These are phyloP conservation scores for Puma concolor DNA, from an alignment of 2,113 vertebrate genomes.

Conservation along the genomic window DNA sequence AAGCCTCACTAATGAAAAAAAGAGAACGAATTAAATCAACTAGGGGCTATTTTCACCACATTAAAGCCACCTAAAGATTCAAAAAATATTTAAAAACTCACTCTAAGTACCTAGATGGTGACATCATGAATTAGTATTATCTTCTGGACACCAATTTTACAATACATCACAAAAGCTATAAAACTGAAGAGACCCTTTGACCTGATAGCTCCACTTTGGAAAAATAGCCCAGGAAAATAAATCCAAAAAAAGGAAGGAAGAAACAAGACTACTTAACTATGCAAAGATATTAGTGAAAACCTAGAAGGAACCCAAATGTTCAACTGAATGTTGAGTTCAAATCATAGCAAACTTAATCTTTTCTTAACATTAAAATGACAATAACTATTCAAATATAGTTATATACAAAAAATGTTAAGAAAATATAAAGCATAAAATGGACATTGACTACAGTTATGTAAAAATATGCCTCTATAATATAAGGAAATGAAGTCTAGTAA, in stretches of 20 bases:
- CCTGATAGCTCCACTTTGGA: conserved; percentile 39
- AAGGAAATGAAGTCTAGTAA: neutral
- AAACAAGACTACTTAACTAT: conserved; percentile 4
- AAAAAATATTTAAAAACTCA: neutral
- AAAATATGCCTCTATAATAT: conserved; percentile 45
- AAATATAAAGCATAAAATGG: conserved; percentile 45
- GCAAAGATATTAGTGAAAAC: conserved; percentile 52
- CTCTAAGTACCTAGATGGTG: neutral
- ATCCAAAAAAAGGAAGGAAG: neutral
- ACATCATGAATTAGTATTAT: conserved; percentile 35
- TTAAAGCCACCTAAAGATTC: conserved; percentile 22
- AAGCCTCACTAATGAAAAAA: conserved; percentile 29
- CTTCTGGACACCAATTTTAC: conserved; percentile 28
- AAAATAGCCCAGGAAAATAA: conserved; percentile 30
- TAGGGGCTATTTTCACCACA: neutral
- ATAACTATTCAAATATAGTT: conserved; percentile 46
- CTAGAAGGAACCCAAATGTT: conserved; percentile 16
- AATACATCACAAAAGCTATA: neutral
- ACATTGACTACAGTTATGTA: neutral
- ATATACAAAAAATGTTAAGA: conserved; percentile 14
- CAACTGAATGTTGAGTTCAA: neutral
- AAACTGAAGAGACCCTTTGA: neutral
- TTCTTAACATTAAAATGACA: conserved; percentile 41
- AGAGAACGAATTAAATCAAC: conserved; percentile 17
- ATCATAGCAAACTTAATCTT: conserved; percentile 36